Evolutionary conservation across 2,888 invertebrate species (phyloP).

Genomic region (Mythimna impura): DNA sequence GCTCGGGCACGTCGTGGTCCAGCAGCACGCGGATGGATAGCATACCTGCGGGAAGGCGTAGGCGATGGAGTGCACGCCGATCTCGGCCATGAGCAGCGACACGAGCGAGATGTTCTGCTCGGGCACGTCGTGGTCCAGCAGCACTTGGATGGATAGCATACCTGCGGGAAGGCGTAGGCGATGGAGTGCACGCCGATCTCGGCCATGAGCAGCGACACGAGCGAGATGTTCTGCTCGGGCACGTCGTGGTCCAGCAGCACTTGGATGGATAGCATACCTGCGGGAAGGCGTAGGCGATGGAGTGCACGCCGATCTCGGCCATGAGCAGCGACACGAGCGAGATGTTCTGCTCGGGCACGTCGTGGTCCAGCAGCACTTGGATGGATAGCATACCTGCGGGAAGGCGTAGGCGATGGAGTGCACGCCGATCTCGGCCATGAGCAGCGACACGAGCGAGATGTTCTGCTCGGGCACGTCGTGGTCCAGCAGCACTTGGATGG

Average conservation of each 20-base stretch:
- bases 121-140: constrained; percentile 99
- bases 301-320: constrained; percentile 99
- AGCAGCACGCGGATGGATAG: constrained; percentile 98
- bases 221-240: constrained; percentile 97
- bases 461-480: constrained; percentile 99
- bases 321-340: constrained; percentile 97
- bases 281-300: constrained; percentile 99
- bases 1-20: constrained; percentile 99
- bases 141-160: constrained; percentile 96
- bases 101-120: constrained; percentile 98
- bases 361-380: constrained; percentile 98
- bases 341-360: constrained; percentile 98
- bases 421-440: constrained; percentile 99
- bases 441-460: constrained; percentile 97
- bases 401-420: constrained; percentile 99
- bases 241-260: constrained; percentile 99
- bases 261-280: constrained; percentile 96
- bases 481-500: constrained; percentile 98
- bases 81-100: constrained; percentile 98
- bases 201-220: constrained; percentile 98
- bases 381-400: constrained; percentile 97
- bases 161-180: constrained; percentile 99
- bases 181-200: constrained; percentile 99
- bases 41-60: constrained; percentile 98
- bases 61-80: constrained; percentile 99